phyloP scores from a whole-genome alignment of 2,888 invertebrate genomes.

The Ceramica pisi region DNA sequence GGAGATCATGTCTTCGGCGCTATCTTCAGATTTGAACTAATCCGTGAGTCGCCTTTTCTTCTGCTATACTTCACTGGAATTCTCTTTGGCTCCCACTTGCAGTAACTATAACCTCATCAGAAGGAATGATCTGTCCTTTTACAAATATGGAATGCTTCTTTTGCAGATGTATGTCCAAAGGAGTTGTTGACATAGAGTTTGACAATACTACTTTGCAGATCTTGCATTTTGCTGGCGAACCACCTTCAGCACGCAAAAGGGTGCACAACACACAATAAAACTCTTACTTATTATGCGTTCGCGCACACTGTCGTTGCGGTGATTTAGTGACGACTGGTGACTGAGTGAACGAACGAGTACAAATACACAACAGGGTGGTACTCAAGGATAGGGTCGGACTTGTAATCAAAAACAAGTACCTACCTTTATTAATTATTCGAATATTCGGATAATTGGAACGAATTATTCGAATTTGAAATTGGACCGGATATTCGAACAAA shows the following conservation, averaged over 20 bases:
- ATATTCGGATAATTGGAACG: too few relatives aligned
- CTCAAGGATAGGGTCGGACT: too few relatives aligned
- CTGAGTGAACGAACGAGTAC: too few relatives aligned
- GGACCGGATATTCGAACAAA: too few relatives aligned
- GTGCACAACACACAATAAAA: not conserved
- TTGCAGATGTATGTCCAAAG: slow-evolving; percentile 5
- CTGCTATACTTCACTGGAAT: slow-evolving; percentile 6
- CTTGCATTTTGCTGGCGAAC: slow-evolving; percentile 1
- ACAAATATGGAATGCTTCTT: slow-evolving; percentile 7
- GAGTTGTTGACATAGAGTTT: slow-evolving; percentile 6
- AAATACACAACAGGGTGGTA: too few relatives aligned
- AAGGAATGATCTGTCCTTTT: not conserved
- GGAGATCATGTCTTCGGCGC: slow-evolving; percentile 6
- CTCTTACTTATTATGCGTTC: too few relatives aligned
- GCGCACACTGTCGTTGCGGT: too few relatives aligned
- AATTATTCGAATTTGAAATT: too few relatives aligned
- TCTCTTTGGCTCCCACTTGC: slow-evolving; percentile 10
- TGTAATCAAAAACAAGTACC: too few relatives aligned
- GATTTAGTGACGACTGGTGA: too few relatives aligned
- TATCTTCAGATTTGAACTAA: slow-evolving; percentile 6
- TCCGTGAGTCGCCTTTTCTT: slow-evolving; percentile 16
- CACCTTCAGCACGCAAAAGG: not conserved
- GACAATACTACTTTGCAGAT: slow-evolving; percentile 5
- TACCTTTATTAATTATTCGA: too few relatives aligned
- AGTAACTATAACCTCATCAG: slow-evolving; percentile 16